phyloP scores from a whole-genome alignment of 2,888 invertebrate species.

The Polymixis lichenea region DNA sequence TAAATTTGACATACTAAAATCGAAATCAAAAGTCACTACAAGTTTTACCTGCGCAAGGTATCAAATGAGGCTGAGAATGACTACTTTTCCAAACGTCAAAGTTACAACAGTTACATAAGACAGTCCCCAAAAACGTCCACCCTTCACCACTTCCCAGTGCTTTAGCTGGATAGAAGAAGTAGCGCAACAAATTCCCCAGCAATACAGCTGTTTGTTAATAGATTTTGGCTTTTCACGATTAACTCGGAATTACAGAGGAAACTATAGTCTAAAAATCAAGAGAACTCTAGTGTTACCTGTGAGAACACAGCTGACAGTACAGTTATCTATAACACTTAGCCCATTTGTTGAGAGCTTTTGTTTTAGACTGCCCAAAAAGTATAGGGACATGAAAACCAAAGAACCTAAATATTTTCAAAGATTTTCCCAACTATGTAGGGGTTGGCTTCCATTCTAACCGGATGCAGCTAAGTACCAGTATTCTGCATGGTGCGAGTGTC shows the following conservation, averaged over 20 bases:
- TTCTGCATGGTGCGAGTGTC: neutral
- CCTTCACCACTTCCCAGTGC: neutral
- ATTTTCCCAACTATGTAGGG: too few species aligned
- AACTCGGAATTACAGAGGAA: too few species aligned
- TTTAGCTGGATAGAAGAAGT: neutral
- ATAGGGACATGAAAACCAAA: neutral
- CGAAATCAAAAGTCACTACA: neutral
- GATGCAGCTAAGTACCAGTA: neutral
- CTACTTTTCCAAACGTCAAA: too few species aligned
- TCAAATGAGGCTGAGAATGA: neutral
- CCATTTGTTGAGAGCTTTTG: neutral
- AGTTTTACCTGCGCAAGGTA: too few species aligned
- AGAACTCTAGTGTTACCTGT: neutral
- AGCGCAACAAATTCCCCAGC: neutral
- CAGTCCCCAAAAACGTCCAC: neutral
- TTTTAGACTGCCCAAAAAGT: neutral
- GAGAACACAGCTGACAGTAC: too few species aligned
- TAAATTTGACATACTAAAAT: neutral
- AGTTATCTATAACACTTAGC: neutral
- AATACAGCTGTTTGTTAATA: neutral
- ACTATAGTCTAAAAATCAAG: too few species aligned
- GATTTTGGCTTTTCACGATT: too few species aligned
- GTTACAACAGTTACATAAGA: too few species aligned
- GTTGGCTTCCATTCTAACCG: neutral
- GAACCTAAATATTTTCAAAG: too few species aligned